Conservation (phyloP, 2,113 vertebrate genomes). For the Pachypanchax playfairii region DNA sequence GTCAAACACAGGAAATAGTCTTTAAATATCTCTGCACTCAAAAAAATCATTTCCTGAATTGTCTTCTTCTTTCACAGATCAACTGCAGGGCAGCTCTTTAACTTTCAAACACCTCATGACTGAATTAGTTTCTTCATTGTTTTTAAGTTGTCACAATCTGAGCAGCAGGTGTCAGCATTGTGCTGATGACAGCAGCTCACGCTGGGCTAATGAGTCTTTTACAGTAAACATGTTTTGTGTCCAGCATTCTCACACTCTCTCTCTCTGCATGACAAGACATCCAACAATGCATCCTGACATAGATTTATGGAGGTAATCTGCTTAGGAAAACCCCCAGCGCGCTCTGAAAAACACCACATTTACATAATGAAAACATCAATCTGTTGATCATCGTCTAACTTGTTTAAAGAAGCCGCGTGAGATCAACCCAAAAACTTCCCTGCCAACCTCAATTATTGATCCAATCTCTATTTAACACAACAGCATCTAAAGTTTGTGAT, state of each 20-base stretch:
- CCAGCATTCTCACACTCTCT: conserved; percentile 56
- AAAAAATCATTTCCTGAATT: conserved; percentile 53
- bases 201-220: conserved; percentile 9
- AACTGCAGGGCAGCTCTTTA: conserved; percentile 5
- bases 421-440: background rate
- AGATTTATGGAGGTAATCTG: conserved; percentile 70
- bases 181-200: conserved; percentile 1
- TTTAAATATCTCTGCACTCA: conserved; percentile 60
- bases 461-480: background rate
- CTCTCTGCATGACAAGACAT: conserved; percentile 58
- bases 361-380: conserved; percentile 14
- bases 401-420: background rate
- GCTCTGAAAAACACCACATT: background rate
- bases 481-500: conserved; percentile 9
- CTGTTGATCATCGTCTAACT: background rate
- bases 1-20: conserved; percentile 69
- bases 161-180: conserved; percentile 64
- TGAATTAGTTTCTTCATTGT: no score
- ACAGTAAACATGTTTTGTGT: conserved; percentile 60
- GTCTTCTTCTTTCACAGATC: conserved; percentile 33
- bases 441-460: background rate
- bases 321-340: conserved; percentile 41
- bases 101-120: conserved; percentile 5
- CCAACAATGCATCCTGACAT: conserved; percentile 61
- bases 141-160: no score